Conservation (phyloP, 2,888 invertebrate species). For the Anticlea derivata region DNA sequence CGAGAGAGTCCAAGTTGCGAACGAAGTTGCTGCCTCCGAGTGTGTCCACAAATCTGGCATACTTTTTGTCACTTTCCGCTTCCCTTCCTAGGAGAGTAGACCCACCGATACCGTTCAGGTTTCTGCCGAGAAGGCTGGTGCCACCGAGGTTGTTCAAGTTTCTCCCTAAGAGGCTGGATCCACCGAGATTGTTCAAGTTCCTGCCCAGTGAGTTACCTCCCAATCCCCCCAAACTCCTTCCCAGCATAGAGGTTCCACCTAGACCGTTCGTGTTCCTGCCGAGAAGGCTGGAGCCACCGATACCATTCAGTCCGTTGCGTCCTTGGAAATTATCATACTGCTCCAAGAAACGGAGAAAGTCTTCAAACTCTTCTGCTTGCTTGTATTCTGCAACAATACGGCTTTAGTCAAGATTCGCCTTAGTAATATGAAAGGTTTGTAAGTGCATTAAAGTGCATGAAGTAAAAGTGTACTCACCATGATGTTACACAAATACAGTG, state of each 20-base stretch:
- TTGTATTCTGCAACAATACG: conserved; percentile 65
- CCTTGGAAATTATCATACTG: conserved; percentile 54
- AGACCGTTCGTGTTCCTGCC: conserved; percentile 45
- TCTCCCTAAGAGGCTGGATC: conserved; percentile 45
- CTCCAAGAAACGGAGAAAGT: conserved; percentile 60
- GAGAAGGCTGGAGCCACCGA: conserved; percentile 40
- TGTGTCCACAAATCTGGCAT: conserved; percentile 58
- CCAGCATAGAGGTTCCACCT: conserved; percentile 45
- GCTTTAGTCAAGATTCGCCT: conserved; percentile 13
- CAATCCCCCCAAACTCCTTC: conserved; percentile 43
- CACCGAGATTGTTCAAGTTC: conserved; percentile 44
- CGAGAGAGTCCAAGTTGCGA: conserved; percentile 67
- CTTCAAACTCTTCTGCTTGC: conserved; percentile 62
- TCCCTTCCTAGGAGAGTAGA: conserved; percentile 50
- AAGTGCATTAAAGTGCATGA: conserved; percentile 39
- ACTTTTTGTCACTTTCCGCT: conserved; percentile 45
- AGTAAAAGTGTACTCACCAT: conserved; percentile 51
- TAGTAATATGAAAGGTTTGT: neutral
- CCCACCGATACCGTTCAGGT: conserved; percentile 51
- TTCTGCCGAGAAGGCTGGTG: conserved; percentile 44
- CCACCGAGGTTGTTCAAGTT: conserved; percentile 46
- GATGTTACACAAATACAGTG: conserved; percentile 43
- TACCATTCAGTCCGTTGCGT: conserved; percentile 42
- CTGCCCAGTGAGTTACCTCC: conserved; percentile 46
- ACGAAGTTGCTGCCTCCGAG: conserved; percentile 71